Conservation (phyloP, 2,888 invertebrate genomes). For the Folsomia candida region DNA sequence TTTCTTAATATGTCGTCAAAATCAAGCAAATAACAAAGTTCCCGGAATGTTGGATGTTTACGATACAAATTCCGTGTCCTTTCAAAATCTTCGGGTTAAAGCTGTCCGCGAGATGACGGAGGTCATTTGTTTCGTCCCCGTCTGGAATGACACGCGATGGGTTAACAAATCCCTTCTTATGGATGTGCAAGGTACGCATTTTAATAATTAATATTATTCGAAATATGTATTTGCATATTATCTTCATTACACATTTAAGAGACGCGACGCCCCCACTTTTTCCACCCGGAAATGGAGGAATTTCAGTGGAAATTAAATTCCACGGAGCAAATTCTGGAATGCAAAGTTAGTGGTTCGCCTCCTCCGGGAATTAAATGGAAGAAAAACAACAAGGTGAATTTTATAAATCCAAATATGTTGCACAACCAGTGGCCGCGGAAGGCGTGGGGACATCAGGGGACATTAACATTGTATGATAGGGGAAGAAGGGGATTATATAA, state of each 20-base stretch:
- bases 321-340: conserved; percentile 38
- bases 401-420: not conserved
- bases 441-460: no score
- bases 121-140: conserved; percentile 45
- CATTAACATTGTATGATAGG: no score
- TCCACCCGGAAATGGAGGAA: conserved; percentile 26
- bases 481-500: no score
- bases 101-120: conserved; percentile 37
- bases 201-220: not conserved
- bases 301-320: conserved; percentile 37
- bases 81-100: conserved; percentile 21
- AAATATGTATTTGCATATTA: not conserved
- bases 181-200: conserved; percentile 24
- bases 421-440: no score
- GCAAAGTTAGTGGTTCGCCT: conserved; percentile 34
- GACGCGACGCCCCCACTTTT: conserved; percentile 35
- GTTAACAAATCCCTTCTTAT: conserved; percentile 26
- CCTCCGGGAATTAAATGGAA: conserved; percentile 42
- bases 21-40: no score
- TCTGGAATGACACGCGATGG: conserved; percentile 48
- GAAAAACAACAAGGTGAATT: conserved; percentile 46
- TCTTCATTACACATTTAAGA: conserved; percentile 29
- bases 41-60: not conserved
- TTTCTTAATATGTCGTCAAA: no score
- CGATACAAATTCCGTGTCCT: not conserved